Percentiles rank a stretch among this genome's conserved stretches.
phyloP scores from a whole-genome alignment of 2,113 vertebrate genomes.

The Zosterops hypoxanthus region DNA sequence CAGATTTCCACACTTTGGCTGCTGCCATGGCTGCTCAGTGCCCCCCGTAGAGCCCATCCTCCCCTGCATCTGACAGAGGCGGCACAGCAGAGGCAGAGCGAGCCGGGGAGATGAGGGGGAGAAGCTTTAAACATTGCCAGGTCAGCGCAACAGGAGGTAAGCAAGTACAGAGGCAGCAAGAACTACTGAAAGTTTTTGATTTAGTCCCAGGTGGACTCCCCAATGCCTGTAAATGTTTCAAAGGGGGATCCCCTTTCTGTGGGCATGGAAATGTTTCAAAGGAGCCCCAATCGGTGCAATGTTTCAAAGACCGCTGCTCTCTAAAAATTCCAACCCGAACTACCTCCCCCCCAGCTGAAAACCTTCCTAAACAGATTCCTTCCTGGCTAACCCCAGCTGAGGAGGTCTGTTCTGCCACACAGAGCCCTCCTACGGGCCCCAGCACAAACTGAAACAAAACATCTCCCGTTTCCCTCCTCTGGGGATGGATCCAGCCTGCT shows the following conservation, averaged over 20 bases:
- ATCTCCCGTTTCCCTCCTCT: constrained; percentile 2
- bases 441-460: constrained; percentile 35
- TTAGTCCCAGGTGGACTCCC: constrained; percentile 38
- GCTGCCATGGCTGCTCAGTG: not conserved
- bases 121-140: constrained; percentile 34
- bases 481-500: constrained; percentile 32
- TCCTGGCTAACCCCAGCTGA: not conserved
- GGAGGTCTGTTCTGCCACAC: constrained; percentile 1
- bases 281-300: not conserved
- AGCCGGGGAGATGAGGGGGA: not conserved
- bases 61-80: not conserved
- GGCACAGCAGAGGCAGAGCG: constrained; percentile 3
- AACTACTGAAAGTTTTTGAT: constrained; percentile 44
- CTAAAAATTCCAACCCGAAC: not conserved
- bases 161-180: constrained; percentile 36
- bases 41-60: not conserved
- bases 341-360: not conserved
- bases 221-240: constrained; percentile 46
- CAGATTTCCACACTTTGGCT: not conserved
- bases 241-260: constrained; percentile 34
- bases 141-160: constrained; percentile 44
- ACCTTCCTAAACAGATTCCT: constrained; percentile 48
- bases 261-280: constrained; percentile 58
- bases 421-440: not conserved
- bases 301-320: constrained; percentile 47